Base-by-base conservation (phyloP, 2,797 vertebrate species). In the Podarcis lilfordi region DNA sequence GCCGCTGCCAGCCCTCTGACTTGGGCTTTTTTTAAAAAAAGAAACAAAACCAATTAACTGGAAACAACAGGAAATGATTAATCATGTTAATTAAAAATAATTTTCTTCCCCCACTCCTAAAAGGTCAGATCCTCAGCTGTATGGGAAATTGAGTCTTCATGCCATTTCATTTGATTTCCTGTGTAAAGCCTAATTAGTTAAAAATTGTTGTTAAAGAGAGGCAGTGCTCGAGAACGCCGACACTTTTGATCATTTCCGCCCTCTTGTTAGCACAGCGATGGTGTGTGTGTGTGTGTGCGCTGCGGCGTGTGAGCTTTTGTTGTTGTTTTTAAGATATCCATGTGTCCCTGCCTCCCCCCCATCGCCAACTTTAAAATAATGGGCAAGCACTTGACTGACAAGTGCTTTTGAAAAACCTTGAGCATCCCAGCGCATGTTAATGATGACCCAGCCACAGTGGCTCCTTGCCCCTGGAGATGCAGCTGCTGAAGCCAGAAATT, bases 21-120 rank as follows among this genome's bases (percentile, higher is more conserved):
- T 40, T 43, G 61, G 27, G 25, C 29, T 55, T 55, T 81, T 27
- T 79, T 35, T 8, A 55, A 55, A 55, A 55, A 15, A 50, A 55
- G 50, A 55, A 55, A 55, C 5, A 5, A 96, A 95, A 92, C 89
- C 94, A 94, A 92, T 95, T 95, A 94, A 93, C 89, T 95, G 88
- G 90, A 91, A 94, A 94, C 93, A 93, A 95, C 80, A 88, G 94
- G 91, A 96, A 96, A 96, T 96, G 92, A 96, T 96, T 95, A 95
- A 95, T 96, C 94, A 94, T 91, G 86, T 95, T 97, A 95, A 96
- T 97, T 96, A 97, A 96, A 96, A 96, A 96, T 95, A 95, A 94
- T 95, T 96, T 96, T 93, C 91, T 89, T 94, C 93, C 91, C 90
- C 87, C 87, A 90, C 94, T 91, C 91, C 94, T 92, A 93, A 96